Base-by-base conservation (phyloP, 2,113 vertebrate species). In the Bubo scandiacus region DNA sequence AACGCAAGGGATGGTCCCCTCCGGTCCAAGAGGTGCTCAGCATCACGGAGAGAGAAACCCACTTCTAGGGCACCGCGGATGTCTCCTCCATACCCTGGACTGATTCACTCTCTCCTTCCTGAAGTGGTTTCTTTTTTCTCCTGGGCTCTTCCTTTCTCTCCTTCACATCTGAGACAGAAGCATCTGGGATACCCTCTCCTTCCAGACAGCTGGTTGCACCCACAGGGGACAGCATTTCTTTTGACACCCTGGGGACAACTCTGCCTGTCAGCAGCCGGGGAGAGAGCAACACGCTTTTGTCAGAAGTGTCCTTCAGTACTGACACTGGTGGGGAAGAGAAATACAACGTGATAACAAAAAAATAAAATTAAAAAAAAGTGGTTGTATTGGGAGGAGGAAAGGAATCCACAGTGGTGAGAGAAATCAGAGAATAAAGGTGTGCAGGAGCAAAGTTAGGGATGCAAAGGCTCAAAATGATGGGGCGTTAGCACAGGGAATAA, bases 31-130 rank as follows among this genome's bases (percentile, higher is more conserved):
- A 98, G 73, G 89, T 96, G 40, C 93, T 98, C 34, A 89, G 96
- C 58, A 68, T 59, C 38, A 96, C 86, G 25, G 97, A 98, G 94
- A 98, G 97, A 92, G 98, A 98, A 97, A 98, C 98, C 0, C 86
- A 97, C 49, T 94, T 98, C 86, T 98, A 73, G 97, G 65, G 36
- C 34, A 57, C 30, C 0, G 3, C 14, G 45, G 32, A 75, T 16
- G 52, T 38, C 55, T 32, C 42, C 68, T 84, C 29, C 27, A 21
- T 40, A 29, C 38, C 27, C 52, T 2, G 5, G 74, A 88, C 71
- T 72, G 82, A n/a, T 80, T 42, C 1, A 6, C 74, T 70, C 65
- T 92, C 77, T 88, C n/a, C 43, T 95, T 94, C 36, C 49, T 6
- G 3, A 91, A 85, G 63, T 75, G 73, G 22, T 88, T 94, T 95